phyloP scores from a whole-genome alignment of 1,140 invertebrate species.

The Eulimnadia texana region DNA sequence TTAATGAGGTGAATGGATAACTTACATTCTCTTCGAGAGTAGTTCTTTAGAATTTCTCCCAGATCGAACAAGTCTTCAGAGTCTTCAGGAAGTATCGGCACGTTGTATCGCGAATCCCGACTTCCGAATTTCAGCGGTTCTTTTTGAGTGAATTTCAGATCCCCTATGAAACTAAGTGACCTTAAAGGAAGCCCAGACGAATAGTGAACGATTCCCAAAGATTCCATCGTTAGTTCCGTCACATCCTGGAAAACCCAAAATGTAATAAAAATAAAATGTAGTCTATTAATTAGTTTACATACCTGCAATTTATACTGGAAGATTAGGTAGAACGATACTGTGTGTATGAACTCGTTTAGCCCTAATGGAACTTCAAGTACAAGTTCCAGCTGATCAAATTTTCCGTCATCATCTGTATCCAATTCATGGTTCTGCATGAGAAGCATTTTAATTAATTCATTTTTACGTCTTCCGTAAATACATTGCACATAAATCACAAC shows the following conservation, averaged over 20 bases:
- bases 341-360: neutral
- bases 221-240: neutral
- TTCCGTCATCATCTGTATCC: constrained; percentile 1
- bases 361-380: neutral
- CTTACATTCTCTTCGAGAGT: no score
- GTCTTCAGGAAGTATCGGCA: no score
- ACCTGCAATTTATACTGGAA: constrained; percentile 2
- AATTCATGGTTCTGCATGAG: neutral
- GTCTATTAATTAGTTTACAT: neutral
- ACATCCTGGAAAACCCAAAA: neutral
- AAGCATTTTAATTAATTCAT: no score
- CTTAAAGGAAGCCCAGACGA: neutral
- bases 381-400: neutral
- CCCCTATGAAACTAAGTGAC: neutral
- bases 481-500: neutral
- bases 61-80: no score
- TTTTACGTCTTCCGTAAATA: no score
- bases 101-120: neutral
- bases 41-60: no score
- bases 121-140: neutral
- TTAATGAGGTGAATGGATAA: no score
- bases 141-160: constrained; percentile 1
- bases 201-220: constrained; percentile 1
- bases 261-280: neutral
- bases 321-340: neutral